Base-by-base conservation (phyloP, 2,113 vertebrate species). In the Uria lomvia region DNA sequence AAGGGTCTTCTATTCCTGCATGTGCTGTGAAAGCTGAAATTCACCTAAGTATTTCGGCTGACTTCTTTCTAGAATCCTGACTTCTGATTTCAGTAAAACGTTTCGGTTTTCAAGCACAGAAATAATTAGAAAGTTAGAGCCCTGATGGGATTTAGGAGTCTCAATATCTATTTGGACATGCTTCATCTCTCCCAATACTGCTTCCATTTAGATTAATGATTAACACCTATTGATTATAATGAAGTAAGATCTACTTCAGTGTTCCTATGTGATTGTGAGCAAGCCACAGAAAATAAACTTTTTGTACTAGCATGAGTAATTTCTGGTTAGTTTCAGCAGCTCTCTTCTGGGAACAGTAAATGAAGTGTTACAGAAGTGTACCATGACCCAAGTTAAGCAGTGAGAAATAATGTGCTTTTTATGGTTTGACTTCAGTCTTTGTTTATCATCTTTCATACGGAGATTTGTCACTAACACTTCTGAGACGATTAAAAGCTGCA, bases 181-280 rank as follows among this genome's bases (percentile, higher is more conserved):
- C 40, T 94, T 83, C 15, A 56, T 32, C 55, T 77, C 16, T 45
- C 45, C 27, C 42, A 67, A 1, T 45, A 20, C 59, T 45, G n/a
- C 55, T 84, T 91, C 65, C 42, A 4, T 91, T 93, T 87, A 74
- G 53, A 77, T 84, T 27, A 76, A 79, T 82, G 24, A 55, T 90
- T 88, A 80, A 74, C 0, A 1, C 71, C 32, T 77, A 27, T 84
- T 87, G 80, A 94, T 94, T 91, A 16, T 38, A 38, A 0, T 62
- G 47, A 87, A 27, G 56, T 77, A 87, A 74, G 47, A 85, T 42
- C 55, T 81, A 9, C 52, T 60, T 78, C 18, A 67, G 9, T 43
- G 36, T 75, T 87, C 55, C n/a, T 62, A 2, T 3, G 22, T 29
- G 34, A 81, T 45, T 0, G 0, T 26, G 38, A 81, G 24, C 13